Evolutionary conservation across 2,113 vertebrate genomes (phyloP).

Genomic region (Seriola aureovittata): DNA sequence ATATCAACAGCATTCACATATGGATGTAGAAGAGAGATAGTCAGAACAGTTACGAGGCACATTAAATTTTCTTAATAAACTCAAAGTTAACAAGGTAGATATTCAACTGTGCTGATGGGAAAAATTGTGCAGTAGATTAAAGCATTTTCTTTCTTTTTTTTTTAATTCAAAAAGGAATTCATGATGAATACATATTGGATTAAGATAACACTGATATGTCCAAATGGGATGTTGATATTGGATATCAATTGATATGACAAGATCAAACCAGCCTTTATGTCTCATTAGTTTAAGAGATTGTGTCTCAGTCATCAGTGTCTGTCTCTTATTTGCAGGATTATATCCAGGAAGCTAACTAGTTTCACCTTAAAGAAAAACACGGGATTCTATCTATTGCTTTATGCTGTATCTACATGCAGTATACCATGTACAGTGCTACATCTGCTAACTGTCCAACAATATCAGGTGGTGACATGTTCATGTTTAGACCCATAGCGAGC

Average conservation of each 20-base stretch:
- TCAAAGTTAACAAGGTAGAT: background rate
- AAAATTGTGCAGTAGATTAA: constrained; percentile 1
- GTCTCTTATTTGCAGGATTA: background rate
- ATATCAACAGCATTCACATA: background rate
- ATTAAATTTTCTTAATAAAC: background rate
- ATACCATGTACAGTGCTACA: background rate
- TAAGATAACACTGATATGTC: background rate
- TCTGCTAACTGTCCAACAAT: background rate
- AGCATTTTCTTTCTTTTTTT: background rate
- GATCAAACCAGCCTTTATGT: background rate
- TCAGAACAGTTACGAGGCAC: background rate
- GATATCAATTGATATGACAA: constrained; percentile 2
- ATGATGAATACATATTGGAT: background rate
- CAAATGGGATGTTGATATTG: background rate
- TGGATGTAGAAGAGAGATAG: background rate
- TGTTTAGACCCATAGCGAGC: background rate
- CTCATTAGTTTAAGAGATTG: background rate
- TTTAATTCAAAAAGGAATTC: background rate
- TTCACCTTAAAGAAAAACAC: background rate
- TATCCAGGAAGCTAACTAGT: background rate
- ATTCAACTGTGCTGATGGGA: background rate
- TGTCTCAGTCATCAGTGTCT: background rate
- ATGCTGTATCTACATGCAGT: background rate
- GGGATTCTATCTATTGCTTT: no score
- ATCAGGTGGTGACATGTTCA: background rate